Evolutionary conservation across 2,797 vertebrate species (phyloP), one percentile per base, ranked within the genome.

Genomic region (Sebastes elongatus): DNA sequence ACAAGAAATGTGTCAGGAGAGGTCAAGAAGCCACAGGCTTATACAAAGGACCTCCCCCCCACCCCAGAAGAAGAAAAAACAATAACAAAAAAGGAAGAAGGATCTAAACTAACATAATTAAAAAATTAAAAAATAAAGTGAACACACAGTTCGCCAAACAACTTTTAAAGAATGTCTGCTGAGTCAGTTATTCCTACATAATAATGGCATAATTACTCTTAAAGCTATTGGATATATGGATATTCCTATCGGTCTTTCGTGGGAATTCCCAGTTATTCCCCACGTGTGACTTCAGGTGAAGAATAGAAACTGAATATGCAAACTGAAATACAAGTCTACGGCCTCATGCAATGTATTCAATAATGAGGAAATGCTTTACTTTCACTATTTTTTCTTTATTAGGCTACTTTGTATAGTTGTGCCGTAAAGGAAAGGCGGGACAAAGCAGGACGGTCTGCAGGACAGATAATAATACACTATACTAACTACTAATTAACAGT

Each of bases 231-330:
- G 38, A 42, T 42, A 42, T 42, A 66, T n/a, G 25, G 63, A 22
- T 30, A 3, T 60, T 73, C 18, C 35, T 71, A 9, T 52, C 2
- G 23, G 33, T 60, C 7, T 38, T 66, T 76, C 49, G 49, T 76
- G 85, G 91, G 88, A 86, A 83, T 80, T 73, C 20, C 16, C 42
- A 18, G 42, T 46, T 18, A 46, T 46, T 46, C 87, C 87, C 88
- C 80, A 73, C 78, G 65, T 85, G 87, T 80, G 61, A 22, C 23
- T 72, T 82, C 60, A 62, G 4, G 38, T 28, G 14, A 46, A 23
- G 1, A 89, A 80, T 20, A 2, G 28, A 85, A 92, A 82, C 55
- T 8, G 30, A 64, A 62, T 14, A 4, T 30, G 35, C 1, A 4
- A 6, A 52, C 6, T 27, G 10, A 61, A 49, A 18, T 8, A 38